These are phyloP conservation scores for Laticauda laticaudata DNA, from an alignment of 2,113 vertebrate genomes.

Conservation along the genomic window DNA sequence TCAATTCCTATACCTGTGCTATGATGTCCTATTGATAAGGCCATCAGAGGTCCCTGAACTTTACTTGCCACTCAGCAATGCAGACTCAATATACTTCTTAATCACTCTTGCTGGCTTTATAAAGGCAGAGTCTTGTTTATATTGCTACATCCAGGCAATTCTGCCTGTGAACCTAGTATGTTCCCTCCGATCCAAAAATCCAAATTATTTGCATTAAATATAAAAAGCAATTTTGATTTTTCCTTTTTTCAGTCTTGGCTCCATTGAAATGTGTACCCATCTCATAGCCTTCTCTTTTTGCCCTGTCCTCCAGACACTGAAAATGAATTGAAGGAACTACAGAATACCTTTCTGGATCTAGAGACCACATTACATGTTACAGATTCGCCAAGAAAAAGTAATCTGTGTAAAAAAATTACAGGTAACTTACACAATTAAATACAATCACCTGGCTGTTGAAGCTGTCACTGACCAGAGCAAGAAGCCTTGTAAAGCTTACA, in stretches of 20 bases:
- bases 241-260: not conserved
- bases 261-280: not conserved
- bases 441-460: not conserved
- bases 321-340: not conserved
- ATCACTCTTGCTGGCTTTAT: not conserved
- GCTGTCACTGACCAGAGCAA: not conserved
- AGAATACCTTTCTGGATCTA: not conserved
- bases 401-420: not conserved
- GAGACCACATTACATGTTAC: not conserved
- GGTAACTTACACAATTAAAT: not conserved
- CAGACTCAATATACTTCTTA: not conserved
- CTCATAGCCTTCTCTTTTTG: not conserved
- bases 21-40: not conserved
- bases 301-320: not conserved
- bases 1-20: not conserved
- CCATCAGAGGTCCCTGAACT: not conserved
- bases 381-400: not conserved
- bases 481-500: not conserved
- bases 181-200: not conserved
- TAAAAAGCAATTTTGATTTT: not conserved
- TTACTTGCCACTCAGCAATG: not conserved
- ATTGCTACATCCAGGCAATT: not conserved
- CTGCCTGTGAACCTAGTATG: not conserved
- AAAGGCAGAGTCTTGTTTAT: not conserved
- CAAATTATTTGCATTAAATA: not conserved